phyloP scores from a whole-genome alignment of 2,113 vertebrate species.

The Jaculus jaculus region DNA sequence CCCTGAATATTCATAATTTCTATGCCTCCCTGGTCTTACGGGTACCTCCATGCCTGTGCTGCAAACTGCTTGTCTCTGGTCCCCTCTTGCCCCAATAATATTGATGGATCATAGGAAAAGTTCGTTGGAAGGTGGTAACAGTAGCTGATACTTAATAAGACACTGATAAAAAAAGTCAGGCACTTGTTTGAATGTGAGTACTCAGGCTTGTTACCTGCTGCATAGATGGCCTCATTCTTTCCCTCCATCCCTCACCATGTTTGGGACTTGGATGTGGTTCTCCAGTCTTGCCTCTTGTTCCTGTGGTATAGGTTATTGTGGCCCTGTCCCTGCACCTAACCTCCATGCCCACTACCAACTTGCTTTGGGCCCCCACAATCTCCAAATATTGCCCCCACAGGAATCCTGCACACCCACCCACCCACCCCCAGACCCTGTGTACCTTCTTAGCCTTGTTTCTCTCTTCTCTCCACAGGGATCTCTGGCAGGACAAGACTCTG shows the following conservation, averaged over 20 bases:
- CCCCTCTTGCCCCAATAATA: background rate
- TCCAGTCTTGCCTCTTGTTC: background rate
- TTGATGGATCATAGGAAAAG: background rate
- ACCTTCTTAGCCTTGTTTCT: slow-evolving; percentile 10
- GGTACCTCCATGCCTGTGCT: too few species aligned
- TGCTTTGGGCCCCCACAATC: background rate
- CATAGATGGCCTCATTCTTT: slow-evolving; percentile 2
- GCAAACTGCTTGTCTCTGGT: background rate
- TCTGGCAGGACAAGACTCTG: slow-evolving; percentile 52
- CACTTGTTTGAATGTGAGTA: slow-evolving; percentile 3
- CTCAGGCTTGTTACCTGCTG: background rate
- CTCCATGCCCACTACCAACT: background rate
- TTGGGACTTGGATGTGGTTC: background rate
- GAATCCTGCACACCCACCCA: background rate
- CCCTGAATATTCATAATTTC: too few species aligned
- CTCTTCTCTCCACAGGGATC: slow-evolving; percentile 70
- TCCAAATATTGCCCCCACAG: background rate
- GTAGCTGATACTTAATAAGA: background rate
- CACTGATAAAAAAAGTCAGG: background rate
- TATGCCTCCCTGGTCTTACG: background rate
- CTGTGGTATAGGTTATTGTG: background rate
- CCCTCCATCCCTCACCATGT: background rate
- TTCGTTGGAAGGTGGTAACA: background rate
- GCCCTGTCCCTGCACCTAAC: background rate
- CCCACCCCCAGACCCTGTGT: too few species aligned